Conservation (phyloP, 1,140 invertebrate species). For the Monomorium pharaonis region DNA sequence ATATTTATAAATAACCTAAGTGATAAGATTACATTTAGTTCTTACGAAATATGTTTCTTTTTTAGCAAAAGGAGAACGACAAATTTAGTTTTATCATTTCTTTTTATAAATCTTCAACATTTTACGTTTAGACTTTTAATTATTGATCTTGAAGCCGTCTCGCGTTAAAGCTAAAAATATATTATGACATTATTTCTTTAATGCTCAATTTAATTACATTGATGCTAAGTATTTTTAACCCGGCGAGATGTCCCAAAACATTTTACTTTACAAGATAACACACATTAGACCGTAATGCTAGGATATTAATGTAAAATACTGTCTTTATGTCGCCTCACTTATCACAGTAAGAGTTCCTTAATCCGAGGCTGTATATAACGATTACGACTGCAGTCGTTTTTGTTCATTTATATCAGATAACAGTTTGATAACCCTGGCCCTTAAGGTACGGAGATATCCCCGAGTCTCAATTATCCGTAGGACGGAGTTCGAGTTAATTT, state of each 20-base stretch:
- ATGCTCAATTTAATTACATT: neutral
- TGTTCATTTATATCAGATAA: neutral
- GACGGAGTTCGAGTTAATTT: conserved; percentile 9
- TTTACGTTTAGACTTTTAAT: neutral
- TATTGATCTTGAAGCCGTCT: neutral
- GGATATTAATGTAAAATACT: neutral
- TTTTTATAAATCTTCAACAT: neutral
- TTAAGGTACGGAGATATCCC: neutral
- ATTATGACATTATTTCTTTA: neutral
- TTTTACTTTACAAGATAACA: neutral
- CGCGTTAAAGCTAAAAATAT: neutral
- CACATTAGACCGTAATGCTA: neutral
- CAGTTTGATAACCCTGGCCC: neutral
- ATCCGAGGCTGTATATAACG: neutral
- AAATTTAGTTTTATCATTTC: neutral
- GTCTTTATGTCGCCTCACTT: neutral
- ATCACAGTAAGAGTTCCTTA: neutral
- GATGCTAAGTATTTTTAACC: neutral
- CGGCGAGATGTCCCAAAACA: neutral
- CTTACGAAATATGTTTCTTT: neutral
- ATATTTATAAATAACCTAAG: neutral
- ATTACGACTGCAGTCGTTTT: neutral
- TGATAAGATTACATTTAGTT: no score
- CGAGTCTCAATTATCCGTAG: neutral
- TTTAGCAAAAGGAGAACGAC: neutral